Conservation (phyloP, 2,888 invertebrate genomes). For the Sesia apiformis region DNA sequence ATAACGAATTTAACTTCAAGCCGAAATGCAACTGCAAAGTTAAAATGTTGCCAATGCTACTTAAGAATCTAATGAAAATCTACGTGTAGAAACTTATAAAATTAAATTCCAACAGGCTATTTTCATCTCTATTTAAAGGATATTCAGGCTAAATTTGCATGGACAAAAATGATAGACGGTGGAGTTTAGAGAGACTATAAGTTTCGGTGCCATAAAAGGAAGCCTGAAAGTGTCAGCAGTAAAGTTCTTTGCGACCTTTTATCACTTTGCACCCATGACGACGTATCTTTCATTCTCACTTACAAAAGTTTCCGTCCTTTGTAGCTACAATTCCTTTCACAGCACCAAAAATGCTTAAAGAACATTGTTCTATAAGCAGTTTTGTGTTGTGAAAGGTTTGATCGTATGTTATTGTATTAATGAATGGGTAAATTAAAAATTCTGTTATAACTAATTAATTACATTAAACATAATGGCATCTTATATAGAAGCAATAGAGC, state of each 20-base stretch:
- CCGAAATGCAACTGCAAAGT: no score
- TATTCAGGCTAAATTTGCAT: neutral
- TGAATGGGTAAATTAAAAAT: no score
- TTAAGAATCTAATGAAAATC: no score
- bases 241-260: constrained; percentile 37
- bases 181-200: neutral
- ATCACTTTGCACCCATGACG: constrained; percentile 24
- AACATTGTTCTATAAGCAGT: neutral
- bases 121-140: neutral
- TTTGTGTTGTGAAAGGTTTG: neutral
- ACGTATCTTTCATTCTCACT: constrained; percentile 27
- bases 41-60: no score
- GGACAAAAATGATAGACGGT: neutral
- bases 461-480: no score
- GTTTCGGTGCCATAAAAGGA: constrained; percentile 15
- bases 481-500: no score
- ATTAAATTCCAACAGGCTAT: neutral
- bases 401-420: neutral
- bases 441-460: no score
- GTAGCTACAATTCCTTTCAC: constrained; percentile 2
- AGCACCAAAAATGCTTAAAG: no score
- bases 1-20: no score
- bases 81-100: no score
- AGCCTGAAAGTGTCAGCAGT: constrained; percentile 37
- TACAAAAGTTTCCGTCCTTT: constrained; percentile 23